Percentiles rank a stretch among this genome's conserved stretches.
These are phyloP conservation scores for Bombus consobrinus DNA, from an alignment of 1,140 invertebrate genomes.

Conservation along the genomic window DNA sequence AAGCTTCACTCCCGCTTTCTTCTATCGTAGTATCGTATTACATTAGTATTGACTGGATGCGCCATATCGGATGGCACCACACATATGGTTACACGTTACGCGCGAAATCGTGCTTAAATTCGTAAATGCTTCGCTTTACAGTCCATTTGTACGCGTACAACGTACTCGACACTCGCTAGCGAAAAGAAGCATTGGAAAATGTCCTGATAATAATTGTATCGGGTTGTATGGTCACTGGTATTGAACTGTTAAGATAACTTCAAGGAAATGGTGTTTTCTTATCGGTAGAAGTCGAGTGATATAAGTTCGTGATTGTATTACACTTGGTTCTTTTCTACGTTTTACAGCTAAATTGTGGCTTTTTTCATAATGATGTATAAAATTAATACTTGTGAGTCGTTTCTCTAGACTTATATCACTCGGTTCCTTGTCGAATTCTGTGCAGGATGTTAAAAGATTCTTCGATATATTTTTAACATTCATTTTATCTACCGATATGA, in stretches of 20 bases:
- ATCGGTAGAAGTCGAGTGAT: not conserved
- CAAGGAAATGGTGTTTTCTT: not conserved
- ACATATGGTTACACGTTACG: constrained; percentile 23
- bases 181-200: not conserved
- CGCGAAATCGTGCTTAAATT: constrained; percentile 53
- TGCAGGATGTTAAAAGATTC: constrained; percentile 1
- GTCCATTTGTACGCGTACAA: constrained; percentile 33
- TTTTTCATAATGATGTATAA: not conserved
- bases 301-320: not conserved
- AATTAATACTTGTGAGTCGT: not conserved
- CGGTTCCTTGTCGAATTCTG: not conserved
- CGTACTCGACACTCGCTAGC: constrained; percentile 62
- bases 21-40: constrained; percentile 14
- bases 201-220: not conserved
- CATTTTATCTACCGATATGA: not conserved
- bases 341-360: not conserved
- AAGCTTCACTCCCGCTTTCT: constrained; percentile 62
- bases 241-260: not conserved
- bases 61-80: constrained; percentile 29
- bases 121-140: constrained; percentile 39
- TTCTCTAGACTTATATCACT: not conserved
- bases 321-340: not conserved
- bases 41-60: constrained; percentile 58
- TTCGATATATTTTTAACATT: not conserved
- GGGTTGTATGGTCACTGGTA: not conserved